Base-by-base conservation (phyloP, 2,888 invertebrate species). In the Arctia plantaginis region DNA sequence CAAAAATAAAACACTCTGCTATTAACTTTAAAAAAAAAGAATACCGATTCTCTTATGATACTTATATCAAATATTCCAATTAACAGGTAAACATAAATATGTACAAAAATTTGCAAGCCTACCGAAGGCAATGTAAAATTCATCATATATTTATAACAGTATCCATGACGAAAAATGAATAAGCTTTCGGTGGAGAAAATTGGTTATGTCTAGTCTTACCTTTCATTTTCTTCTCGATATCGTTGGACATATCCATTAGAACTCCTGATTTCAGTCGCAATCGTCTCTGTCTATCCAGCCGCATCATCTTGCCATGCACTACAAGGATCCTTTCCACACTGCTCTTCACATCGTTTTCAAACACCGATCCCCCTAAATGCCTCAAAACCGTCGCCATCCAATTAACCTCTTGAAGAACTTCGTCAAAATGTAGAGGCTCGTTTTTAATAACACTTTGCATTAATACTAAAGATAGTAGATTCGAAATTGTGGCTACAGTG, bases 401-500 rank as follows among this genome's bases (percentile, higher is more conserved):
- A 15, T 89, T 86, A 27, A 97, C 94, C 84, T 97, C 96, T 39
- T 87, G 76, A 1, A 95, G 75, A 6, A 97, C 90, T 47, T 95
- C 92, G 13, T 96, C 93, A 13, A 96, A 86, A 8, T 86, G 88
- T 71, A 97, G 90, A 6, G 91, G 88, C 69, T 91, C 82, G 47
- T 92, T 89, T 35, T 86, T 90, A 79, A 90, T 92, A 72, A 95
- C 85, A 87, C 96, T 95, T 84, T 95, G 95, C 93, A 96, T 96
- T 80, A 97, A 89, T 3, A 97, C 93, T 69, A 97, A 86, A 1
- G 98, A 96, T n/a, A 98, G 92, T 68, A 98, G 88, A 90, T 98
- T 98, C 71, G 98, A 97, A 35, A 97, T 96, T 0, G 97, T 97
- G 27, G 98, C 96, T 0, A 98, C 96, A 27, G 97, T 96, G 80